Evolutionary conservation across 2,797 vertebrate genomes (phyloP).

Genomic region (Threskiornis aethiopicus): DNA sequence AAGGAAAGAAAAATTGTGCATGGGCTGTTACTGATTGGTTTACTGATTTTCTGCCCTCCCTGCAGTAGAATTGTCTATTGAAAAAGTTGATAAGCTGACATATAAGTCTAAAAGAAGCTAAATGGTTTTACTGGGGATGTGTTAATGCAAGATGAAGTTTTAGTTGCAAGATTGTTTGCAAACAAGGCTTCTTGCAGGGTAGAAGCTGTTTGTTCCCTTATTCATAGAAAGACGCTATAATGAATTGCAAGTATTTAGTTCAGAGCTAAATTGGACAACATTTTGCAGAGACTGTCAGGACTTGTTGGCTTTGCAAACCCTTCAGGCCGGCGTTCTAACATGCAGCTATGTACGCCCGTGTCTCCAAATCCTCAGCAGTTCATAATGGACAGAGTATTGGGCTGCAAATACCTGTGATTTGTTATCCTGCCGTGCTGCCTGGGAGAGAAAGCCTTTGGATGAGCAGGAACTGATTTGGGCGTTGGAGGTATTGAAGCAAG

Average conservation of each 20-base stretch:
- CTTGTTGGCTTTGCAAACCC: conserved; percentile 58
- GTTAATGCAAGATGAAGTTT: background rate
- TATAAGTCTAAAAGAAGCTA: background rate
- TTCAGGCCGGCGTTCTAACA: conserved; percentile 39
- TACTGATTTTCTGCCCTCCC: background rate
- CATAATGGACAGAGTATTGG: conserved; percentile 33
- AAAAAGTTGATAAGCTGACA: background rate
- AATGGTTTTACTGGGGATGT: background rate
- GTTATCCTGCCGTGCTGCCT: background rate
- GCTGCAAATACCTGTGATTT: conserved; percentile 31
- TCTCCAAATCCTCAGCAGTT: conserved; percentile 43
- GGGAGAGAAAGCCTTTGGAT: conserved; percentile 29
- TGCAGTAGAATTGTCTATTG: background rate
- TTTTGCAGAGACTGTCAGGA: conserved; percentile 54
- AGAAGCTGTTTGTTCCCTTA: background rate
- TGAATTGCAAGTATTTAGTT: conserved; percentile 38
- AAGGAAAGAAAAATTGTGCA: conserved; percentile 12
- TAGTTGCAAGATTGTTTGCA: background rate
- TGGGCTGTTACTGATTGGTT: background rate
- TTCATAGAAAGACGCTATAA: background rate
- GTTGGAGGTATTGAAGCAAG: conserved; percentile 37
- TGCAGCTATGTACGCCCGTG: background rate
- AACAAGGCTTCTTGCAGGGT: background rate
- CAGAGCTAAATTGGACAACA: conserved; percentile 9
- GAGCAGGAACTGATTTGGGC: conserved; percentile 34